Base-by-base conservation (phyloP, 2,797 vertebrate genomes). In the Acanthurus tractus region DNA sequence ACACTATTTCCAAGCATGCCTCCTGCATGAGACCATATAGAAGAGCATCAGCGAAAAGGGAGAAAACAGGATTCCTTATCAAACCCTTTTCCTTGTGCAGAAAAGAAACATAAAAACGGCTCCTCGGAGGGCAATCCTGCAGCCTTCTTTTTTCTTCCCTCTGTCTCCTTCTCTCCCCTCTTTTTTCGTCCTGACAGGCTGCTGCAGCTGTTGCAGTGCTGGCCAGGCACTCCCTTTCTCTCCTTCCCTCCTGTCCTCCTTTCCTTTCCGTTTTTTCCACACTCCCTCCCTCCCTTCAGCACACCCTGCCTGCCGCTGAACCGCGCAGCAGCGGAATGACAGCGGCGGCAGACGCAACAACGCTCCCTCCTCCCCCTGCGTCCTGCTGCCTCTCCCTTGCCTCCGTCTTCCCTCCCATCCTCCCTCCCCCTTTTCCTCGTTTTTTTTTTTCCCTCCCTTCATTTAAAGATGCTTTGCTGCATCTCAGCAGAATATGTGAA, bases 321-420 rank as follows among this genome's bases (percentile, higher is more conserved):
- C 84, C 83, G 86, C 84, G 90, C 94, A 95, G 94, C 95, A 96
- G 96, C 95, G 94, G 93, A 96, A 96, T 96, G 97, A 96, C 94
- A 97, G 95, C 83, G 90, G 90, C 76, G 79, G 91, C 92, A 92
- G 91, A 94, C 89, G 85, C 93, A 94, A 87, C 89, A 90, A 76
- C 67, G 46, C 83, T 90, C 86, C 91, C 92, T 91, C 94, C 94
- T 95, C 93, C 94, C 87, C 86, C 83, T 89, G 76, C 75, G 88
- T 71, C 81, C 83, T 85, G 76, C 87, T 84, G 85, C 84, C 90
- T 89, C 91, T 87, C 84, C 79, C 81, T 83, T 74, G 71, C 79
- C 85, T 88, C 85, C 79, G 66, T 81, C 88, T 81, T 64, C 78
- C 86, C 79, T 85, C 85, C 84, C 83, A 84, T 81, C 85, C 81